These are phyloP conservation scores for Lota lota DNA, from an alignment of 2,113 vertebrate genomes.

Conservation along the genomic window DNA sequence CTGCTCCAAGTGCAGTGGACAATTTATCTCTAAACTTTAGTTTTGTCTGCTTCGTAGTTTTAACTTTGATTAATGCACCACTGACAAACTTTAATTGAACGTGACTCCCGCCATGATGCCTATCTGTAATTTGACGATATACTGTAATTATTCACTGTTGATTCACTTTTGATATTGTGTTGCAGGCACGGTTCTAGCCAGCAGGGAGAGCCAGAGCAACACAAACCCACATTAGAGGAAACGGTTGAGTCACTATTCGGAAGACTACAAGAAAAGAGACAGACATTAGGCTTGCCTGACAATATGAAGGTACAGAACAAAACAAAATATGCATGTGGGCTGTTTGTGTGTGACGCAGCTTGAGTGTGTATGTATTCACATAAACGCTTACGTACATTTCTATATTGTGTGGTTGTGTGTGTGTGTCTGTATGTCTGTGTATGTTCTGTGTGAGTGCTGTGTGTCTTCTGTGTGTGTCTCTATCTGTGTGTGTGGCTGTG, in stretches of 20 bases:
- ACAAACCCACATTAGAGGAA: slow-evolving; percentile 78
- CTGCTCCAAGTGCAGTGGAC: too few species aligned
- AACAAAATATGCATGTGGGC: slow-evolving; percentile 68
- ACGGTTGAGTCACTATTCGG: slow-evolving; percentile 77
- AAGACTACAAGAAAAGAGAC: slow-evolving; percentile 79
- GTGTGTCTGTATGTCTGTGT: too few species aligned
- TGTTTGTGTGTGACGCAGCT: background rate
- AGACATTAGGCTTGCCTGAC: slow-evolving; percentile 79
- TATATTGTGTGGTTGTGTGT: background rate
- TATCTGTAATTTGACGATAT: too few species aligned
- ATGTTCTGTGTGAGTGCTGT: too few species aligned
- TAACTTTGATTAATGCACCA: too few species aligned
- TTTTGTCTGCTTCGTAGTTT: too few species aligned
- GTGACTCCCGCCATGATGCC: too few species aligned
- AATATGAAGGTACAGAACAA: slow-evolving; percentile 83
- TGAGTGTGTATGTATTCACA: slow-evolving; percentile 6
- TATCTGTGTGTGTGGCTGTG: too few species aligned
- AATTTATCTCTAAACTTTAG: too few species aligned
- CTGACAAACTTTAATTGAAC: too few species aligned
- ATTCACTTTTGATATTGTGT: background rate
- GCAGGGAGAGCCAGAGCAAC: slow-evolving; percentile 65
- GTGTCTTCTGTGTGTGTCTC: too few species aligned
- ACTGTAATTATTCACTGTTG: too few species aligned
- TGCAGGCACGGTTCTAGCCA: slow-evolving; percentile 59
- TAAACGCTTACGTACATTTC: slow-evolving; percentile 12